Conservation (phyloP, 2,888 invertebrate genomes). For the Ypsolopha sequella region DNA sequence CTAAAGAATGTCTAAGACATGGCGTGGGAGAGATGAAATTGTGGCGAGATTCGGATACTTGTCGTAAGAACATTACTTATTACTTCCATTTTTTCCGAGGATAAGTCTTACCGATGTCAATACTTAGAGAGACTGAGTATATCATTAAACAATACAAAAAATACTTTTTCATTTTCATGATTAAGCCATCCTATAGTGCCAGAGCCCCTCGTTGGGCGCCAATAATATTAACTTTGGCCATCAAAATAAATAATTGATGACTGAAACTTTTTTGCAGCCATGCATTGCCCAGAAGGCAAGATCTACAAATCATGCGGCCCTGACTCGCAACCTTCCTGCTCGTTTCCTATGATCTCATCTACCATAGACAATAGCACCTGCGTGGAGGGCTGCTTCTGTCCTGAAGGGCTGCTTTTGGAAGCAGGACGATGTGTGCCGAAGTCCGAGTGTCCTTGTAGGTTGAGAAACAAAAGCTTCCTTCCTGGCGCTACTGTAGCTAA, state of each 20-base stretch:
- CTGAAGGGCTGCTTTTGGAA: conserved; percentile 80
- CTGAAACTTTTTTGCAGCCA: conserved; percentile 64
- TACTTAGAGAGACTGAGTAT: too few relatives aligned
- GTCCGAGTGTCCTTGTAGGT: conserved; percentile 83
- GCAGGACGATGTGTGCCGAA: conserved; percentile 79
- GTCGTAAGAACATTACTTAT: conserved; percentile 76
- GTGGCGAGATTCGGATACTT: conserved; percentile 85
- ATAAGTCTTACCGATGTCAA: too few relatives aligned
- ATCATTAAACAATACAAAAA: too few relatives aligned
- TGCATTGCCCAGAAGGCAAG: conserved; percentile 80
- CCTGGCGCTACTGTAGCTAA: conserved; percentile 79
- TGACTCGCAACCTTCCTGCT: conserved; percentile 79
- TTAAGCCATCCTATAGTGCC: too few relatives aligned
- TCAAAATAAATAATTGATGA: neutral
- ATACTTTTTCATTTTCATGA: too few relatives aligned
- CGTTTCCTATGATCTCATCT: conserved; percentile 45
- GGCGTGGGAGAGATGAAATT: conserved; percentile 73
- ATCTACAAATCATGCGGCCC: conserved; percentile 86
- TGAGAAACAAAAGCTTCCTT: conserved; percentile 78
- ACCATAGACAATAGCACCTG: conserved; percentile 65
- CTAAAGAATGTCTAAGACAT: conserved; percentile 79
- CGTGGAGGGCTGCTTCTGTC: conserved; percentile 92
- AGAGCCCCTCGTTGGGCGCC: too few relatives aligned
- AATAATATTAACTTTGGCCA: too few relatives aligned
- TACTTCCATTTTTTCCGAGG: neutral